Base-by-base conservation (phyloP, 2,888 invertebrate genomes). In the Leucophenga montana region DNA sequence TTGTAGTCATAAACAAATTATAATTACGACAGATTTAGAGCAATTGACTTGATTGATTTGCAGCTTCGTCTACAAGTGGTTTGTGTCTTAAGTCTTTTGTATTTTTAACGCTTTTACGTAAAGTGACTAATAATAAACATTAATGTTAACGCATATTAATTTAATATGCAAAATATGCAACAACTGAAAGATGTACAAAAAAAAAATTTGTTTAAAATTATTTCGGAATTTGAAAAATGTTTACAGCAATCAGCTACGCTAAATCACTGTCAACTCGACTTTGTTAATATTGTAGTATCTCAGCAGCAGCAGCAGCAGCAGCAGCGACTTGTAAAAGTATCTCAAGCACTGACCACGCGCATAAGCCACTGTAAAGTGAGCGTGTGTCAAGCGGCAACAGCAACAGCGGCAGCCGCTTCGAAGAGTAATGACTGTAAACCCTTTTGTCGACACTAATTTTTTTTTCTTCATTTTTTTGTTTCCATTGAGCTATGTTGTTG, bases 381-480 rank as follows among this genome's bases (percentile, higher is more conserved):
- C 33, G 59, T 8, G n/a, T 44, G 66, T 56, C 56, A 57, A 53
- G 65, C 71, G 20, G 39, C 64, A 67, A 68, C 72, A 68, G 70
- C 71, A 62, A 31, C 64, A 67, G 68, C 72, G 67, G 70, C 71
- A 62, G 71, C 73, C 67, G 71, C 79, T 76, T 78, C 81, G 78
- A 82, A 86, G 86, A 86, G 79, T 86, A 86, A 87, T 87, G 86
- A 78, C 80, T 84, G 82, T 85, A 84, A 87, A 86, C 86, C 86
- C 85, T 86, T 86, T 87, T 86, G 86, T 87, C 85, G 86, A 86
- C 86, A 86, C 87, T 87, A 87, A 86, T 86, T 86, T 86, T 86
- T 78, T 81, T 75, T 73, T 73, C 67, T 66, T 73, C 16, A 48
- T 9, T n/a, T 72, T 69, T 71, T 74, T 70, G 66, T 67, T 56